Evolutionary conservation across 2,113 vertebrate genomes (phyloP), one percentile per base, ranked within the genome.

Genomic region (Tapirus terrestris): DNA sequence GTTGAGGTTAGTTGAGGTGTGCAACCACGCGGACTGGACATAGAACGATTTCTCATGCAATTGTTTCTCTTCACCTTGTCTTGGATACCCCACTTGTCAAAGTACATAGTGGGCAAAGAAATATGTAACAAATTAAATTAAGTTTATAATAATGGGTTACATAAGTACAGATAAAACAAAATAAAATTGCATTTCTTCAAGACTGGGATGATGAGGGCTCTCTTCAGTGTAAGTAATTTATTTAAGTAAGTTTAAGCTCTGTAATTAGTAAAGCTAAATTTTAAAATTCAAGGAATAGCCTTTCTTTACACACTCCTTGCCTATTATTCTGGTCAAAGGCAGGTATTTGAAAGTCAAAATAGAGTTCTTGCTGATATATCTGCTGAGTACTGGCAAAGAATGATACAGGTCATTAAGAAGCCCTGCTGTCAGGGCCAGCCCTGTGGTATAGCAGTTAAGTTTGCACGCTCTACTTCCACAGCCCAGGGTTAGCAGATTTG

Each of bases 261-360:
- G 3, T 63, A 95, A 93, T 70, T n/a, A 92, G 39, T 6, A 43
- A 81, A 87, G 77, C 21, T 82, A 29, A 89, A 98, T 91, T 97
- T 91, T 83, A 95, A 70, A 96, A 63, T 39, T 56, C 39, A 94
- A 89, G 87, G 96, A 86, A 9, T 1, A 95, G 36, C 8, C 89
- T 79, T 70, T 95, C 27, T 56, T 92, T 61, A 43, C 68, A 95
- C 16, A 8, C 56, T 85, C 17, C 20, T 81, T 96, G 48, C 14
- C 96, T 97, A 82, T 91, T 93, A 27, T 88, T 95, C 79, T 80
- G 80, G 53, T 93, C 58, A 96, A 53, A 51, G 29, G 79, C 79
- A 96, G 17, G 6, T 93, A 67, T 45, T 92, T 51, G 33, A 94
- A 51, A 90, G 36, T 39, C 8, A 73, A 67, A 86, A 61, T 6